Evolutionary conservation across 2,888 invertebrate genomes (phyloP), one percentile per base, ranked within the genome.

Genomic region (Seira musarum): DNA sequence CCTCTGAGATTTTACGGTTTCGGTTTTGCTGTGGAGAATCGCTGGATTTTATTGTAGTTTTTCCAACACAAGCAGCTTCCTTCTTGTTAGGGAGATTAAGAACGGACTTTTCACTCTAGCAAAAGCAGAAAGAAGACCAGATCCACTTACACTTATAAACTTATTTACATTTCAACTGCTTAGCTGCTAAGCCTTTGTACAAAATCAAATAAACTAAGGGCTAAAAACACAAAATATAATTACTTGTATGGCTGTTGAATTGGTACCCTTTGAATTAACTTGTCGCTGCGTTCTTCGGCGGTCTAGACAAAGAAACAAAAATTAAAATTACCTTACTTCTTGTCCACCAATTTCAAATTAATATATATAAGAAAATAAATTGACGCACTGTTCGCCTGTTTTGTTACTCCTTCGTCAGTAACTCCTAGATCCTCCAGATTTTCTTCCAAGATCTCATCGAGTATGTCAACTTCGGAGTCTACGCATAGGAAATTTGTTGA

Each of bases 371-470:
- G n/a, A n/a, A n/a, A n/a, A n/a, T n/a, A n/a, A n/a, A n/a, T n/a
- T n/a, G n/a, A n/a, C n/a, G n/a, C n/a, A 83, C 80, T 82, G 66
- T 61, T 75, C n/a, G 75, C 46, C 21, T 76, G 72, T 46, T 82
- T 85, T 10, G 80, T 75, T 15, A 77, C 72, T 40, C 82, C 80
- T 10, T 85, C 83, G 57, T 84, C 84, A 64, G 80, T 53, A 57
- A 80, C 84, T 65, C 85, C 85, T 66, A 85, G 75, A 78, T 85
- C 85, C 61, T 85, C 85, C 21, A 85, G 69, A 78, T 85, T 83
- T 71, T 82, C 84, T 82, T 84, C 84, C 70, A 85, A 72, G 30
- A 85, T 84, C 57, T 85, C 85, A 77, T 84, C 85, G 57, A 85
- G 80, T 53, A 85, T 83, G 53, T 85, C 84, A 46, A 85, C 84